These are phyloP conservation scores for Cuniculus paca DNA, from an alignment of 2,797 vertebrate species.

Conservation along the genomic window DNA sequence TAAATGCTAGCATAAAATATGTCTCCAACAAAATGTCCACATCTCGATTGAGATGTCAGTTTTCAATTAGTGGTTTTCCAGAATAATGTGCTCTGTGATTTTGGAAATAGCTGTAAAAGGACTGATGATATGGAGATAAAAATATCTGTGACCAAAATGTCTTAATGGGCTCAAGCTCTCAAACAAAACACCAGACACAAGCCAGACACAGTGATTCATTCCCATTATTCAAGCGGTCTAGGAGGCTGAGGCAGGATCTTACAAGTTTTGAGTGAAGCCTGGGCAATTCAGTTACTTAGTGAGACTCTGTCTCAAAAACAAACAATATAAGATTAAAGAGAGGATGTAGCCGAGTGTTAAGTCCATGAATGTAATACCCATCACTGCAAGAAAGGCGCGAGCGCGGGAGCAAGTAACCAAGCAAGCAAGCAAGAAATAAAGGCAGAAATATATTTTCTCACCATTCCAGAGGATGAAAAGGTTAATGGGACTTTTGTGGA, in stretches of 20 bases:
- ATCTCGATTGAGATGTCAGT: neutral
- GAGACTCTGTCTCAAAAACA: neutral
- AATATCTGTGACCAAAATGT: neutral
- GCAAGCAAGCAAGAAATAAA: neutral
- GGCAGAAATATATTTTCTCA: neutral
- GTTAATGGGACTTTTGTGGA: neutral
- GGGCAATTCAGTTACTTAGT: neutral
- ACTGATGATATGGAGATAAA: neutral
- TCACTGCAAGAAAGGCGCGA: neutral
- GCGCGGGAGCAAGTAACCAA: no score
- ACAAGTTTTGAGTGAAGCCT: neutral
- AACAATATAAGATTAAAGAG: neutral
- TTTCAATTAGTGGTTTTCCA: conserved; percentile 10
- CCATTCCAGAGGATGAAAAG: neutral
- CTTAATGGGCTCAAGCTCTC: neutral
- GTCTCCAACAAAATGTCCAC: neutral
- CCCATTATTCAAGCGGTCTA: neutral
- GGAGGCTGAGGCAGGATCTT: neutral
- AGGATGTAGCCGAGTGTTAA: neutral
- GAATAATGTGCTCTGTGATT: neutral
- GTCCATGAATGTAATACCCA: neutral
- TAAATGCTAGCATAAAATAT: neutral
- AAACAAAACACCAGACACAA: neutral
- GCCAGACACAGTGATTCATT: neutral
- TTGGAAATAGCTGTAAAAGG: neutral